Evolutionary conservation across 2,888 invertebrate genomes (phyloP).

Genomic region (Rhogogaster chlorosoma): DNA sequence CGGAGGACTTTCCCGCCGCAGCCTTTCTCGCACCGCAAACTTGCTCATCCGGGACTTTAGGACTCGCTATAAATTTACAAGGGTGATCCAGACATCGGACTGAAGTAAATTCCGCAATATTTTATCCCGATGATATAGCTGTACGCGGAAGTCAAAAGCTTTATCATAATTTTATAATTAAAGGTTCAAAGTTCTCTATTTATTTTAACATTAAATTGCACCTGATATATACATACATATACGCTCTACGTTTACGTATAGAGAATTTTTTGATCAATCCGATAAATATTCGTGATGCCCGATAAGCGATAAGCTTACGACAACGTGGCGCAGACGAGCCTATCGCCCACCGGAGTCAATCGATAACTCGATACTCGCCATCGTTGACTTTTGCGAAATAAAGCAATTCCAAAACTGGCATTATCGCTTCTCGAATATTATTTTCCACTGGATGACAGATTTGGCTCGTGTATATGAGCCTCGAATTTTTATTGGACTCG

Average conservation of each 20-base stretch:
- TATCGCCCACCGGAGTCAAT: conserved; percentile 1
- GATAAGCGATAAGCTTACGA: conserved; percentile 32
- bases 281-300: conserved; percentile 24
- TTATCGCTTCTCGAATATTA: neutral
- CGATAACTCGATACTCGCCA: conserved; percentile 5
- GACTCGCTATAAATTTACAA: conserved; percentile 28
- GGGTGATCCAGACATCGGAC: neutral
- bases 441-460: neutral
- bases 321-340: neutral
- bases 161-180: neutral
- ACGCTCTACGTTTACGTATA: no score
- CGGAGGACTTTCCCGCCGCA: conserved; percentile 17
- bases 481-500: no score
- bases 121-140: neutral
- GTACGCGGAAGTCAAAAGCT: neutral
- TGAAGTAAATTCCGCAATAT: neutral
- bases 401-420: neutral
- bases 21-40: conserved; percentile 23
- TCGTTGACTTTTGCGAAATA: neutral
- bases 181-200: neutral
- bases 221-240: no score
- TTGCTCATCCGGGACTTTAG: conserved; percentile 26
- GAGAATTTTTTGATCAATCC: conserved; percentile 9
- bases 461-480: neutral
- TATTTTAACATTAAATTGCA: neutral